Evolutionary conservation across 2,797 vertebrate species (phyloP).

Genomic region (Lutjanus argentimaculatus): DNA sequence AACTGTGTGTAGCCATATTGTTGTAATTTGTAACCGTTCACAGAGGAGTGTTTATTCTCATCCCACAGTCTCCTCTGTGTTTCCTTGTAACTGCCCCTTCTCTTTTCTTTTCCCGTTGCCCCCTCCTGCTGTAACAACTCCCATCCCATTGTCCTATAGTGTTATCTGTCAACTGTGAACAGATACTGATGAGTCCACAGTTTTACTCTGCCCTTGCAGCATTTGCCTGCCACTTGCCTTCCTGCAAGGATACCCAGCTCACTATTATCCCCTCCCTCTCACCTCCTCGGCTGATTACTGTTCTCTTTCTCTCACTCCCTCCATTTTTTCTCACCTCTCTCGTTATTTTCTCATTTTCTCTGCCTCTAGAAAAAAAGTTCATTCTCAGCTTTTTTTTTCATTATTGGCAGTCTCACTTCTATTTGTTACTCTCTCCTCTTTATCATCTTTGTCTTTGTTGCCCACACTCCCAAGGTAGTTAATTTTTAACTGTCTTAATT

Average conservation of each 20-base stretch:
- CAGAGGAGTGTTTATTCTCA: constrained; percentile 33
- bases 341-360: constrained; percentile 67
- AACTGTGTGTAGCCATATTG: constrained; percentile 24
- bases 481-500: constrained; percentile 33
- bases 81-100: constrained; percentile 27
- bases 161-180: constrained; percentile 79
- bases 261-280: constrained; percentile 48
- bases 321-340: constrained; percentile 57
- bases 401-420: constrained; percentile 31
- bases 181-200: constrained; percentile 80
- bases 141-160: constrained; percentile 61
- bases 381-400: constrained; percentile 41
- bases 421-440: constrained; percentile 24
- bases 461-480: constrained; percentile 1
- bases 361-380: constrained; percentile 37
- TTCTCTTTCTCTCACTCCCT: constrained; percentile 45
- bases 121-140: constrained; percentile 40
- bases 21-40: constrained; percentile 32
- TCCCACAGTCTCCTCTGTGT: constrained; percentile 28
- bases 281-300: constrained; percentile 66
- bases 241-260: constrained; percentile 59
- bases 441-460: constrained; percentile 34
- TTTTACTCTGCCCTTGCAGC: constrained; percentile 76
- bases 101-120: constrained; percentile 10
- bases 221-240: constrained; percentile 70